These are phyloP conservation scores for Chelon auratus DNA, from an alignment of 2,797 vertebrate genomes.

Conservation along the genomic window DNA sequence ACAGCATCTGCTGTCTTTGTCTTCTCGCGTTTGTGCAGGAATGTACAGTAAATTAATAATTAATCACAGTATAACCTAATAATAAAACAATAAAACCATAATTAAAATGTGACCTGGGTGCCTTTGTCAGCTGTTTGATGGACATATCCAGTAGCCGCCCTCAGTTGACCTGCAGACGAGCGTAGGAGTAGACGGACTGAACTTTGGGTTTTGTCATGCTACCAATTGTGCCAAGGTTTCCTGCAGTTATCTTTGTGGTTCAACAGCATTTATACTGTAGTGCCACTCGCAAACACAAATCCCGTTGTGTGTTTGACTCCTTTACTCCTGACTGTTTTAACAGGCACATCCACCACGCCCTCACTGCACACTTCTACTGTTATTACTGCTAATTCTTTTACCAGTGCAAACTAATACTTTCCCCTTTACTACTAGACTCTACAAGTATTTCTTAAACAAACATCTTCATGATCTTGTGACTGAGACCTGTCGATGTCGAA, in stretches of 20 bases:
- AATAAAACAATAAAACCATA: neutral
- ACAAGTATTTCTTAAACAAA: neutral
- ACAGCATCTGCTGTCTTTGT: neutral
- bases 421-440: neutral
- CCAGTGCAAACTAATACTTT: neutral
- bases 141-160: neutral
- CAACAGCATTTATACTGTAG: neutral
- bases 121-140: neutral
- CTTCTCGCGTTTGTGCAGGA: too few relatives aligned
- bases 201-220: constrained; percentile 41
- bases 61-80: neutral
- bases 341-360: too few relatives aligned
- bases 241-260: constrained; percentile 19
- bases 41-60: too few relatives aligned
- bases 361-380: neutral
- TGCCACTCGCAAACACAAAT: constrained; percentile 3
- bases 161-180: neutral
- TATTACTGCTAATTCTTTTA: neutral
- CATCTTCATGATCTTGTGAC: too few relatives aligned
- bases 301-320: neutral
- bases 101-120: neutral
- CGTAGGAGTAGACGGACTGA: constrained; percentile 17
- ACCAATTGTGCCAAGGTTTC: constrained; percentile 1
- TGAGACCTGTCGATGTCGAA: too few relatives aligned
- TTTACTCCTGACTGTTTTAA: constrained; percentile 1